Percentiles rank a stretch among this genome's conserved stretches.
These are phyloP conservation scores for Drymodes brunneopygia DNA, from an alignment of 2,113 vertebrate genomes.

Conservation along the genomic window DNA sequence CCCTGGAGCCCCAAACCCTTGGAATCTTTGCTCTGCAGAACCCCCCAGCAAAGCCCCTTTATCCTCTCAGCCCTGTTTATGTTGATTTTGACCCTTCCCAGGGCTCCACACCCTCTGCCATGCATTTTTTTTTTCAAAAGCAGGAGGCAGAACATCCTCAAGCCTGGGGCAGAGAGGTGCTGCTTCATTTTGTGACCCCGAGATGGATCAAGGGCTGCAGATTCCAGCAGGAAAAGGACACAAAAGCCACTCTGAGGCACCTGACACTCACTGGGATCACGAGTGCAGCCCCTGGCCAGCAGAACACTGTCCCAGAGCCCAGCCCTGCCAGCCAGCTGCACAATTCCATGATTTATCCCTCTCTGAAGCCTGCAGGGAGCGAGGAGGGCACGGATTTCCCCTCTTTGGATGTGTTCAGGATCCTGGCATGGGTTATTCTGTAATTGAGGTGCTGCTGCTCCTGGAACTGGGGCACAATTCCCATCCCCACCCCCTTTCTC, in stretches of 20 bases:
- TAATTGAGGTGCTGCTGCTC: background rate
- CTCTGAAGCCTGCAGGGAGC: background rate
- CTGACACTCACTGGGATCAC: background rate
- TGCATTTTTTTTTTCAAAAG: too few relatives aligned
- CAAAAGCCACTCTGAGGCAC: background rate
- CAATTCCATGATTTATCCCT: background rate
- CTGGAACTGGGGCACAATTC: background rate
- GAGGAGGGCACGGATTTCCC: background rate
- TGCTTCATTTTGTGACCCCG: background rate
- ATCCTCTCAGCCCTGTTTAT: too few relatives aligned
- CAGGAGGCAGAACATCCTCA: background rate
- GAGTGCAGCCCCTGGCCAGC: background rate
- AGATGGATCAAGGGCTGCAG: background rate
- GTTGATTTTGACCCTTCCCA: background rate
- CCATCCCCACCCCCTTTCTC: background rate
- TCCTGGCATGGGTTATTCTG: background rate
- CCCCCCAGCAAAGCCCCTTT: background rate
- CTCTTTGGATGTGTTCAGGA: background rate
- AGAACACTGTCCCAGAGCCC: background rate
- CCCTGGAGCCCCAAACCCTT: background rate
- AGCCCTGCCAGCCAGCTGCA: background rate
- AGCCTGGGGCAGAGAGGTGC: background rate
- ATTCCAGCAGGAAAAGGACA: background rate
- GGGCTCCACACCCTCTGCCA: background rate
- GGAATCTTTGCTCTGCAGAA: background rate